Conservation (phyloP, 1,140 invertebrate genomes). For the Diuraphis noxia region DNA sequence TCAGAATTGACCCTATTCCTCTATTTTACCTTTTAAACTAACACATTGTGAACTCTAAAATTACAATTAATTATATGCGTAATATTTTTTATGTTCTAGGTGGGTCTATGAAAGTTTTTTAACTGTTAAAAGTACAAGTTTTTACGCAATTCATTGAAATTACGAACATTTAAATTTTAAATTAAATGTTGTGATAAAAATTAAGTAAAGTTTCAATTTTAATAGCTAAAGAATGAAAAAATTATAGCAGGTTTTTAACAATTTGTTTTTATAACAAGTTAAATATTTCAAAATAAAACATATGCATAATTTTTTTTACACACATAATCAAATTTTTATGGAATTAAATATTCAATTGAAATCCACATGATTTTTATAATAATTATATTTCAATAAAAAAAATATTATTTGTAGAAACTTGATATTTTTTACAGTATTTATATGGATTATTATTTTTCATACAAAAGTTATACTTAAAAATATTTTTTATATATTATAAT, state of each 20-base stretch:
- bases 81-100: not conserved
- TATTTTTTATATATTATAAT: not conserved
- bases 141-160: no score
- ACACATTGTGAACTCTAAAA: not conserved
- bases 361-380: not conserved
- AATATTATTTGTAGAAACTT: not conserved
- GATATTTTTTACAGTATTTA: no score
- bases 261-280: not conserved
- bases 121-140: not conserved
- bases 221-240: not conserved
- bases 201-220: not conserved
- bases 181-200: not conserved
- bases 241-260: not conserved
- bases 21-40: not conserved
- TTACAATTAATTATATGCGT: not conserved
- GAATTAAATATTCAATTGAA: not conserved
- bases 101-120: not conserved
- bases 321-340: not conserved
- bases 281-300: not conserved
- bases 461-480: not conserved
- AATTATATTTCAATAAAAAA: not conserved
- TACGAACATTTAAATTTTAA: no score
- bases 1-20: not conserved
- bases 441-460: not conserved
- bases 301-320: not conserved